These are phyloP conservation scores for Amphimallon solstitiale DNA, from an alignment of 2,888 invertebrate species.

Conservation along the genomic window DNA sequence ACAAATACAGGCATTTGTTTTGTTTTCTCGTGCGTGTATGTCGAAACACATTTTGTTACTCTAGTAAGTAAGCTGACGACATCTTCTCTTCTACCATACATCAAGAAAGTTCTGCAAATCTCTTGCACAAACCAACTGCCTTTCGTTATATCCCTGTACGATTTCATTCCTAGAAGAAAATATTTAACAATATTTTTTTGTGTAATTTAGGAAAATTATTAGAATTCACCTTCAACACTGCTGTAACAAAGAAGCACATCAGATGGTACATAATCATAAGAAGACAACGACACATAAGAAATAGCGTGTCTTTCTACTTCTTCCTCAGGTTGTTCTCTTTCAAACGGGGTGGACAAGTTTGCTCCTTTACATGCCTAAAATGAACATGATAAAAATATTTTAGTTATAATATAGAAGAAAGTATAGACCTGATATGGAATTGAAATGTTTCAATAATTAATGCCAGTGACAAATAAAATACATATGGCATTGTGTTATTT, in stretches of 20 bases:
- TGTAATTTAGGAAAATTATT: neutral
- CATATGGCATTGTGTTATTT: no score
- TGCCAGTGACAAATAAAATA: no score
- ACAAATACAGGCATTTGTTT: slow-evolving; percentile 38
- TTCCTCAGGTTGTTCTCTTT: neutral
- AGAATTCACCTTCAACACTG: slow-evolving; percentile 33
- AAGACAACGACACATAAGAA: neutral
- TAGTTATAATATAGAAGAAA: no score
- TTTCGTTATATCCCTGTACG: slow-evolving; percentile 47
- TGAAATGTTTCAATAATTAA: no score
- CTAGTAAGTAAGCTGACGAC: slow-evolving; percentile 55
- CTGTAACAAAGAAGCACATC: slow-evolving; percentile 39
- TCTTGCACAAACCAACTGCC: slow-evolving; percentile 61
- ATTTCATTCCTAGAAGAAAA: slow-evolving; percentile 49
- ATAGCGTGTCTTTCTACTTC: neutral
- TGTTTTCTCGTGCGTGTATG: slow-evolving; percentile 35
- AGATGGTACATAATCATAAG: slow-evolving; percentile 4
- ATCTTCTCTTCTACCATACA: slow-evolving; percentile 57
- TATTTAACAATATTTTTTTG: neutral
- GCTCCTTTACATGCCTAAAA: slow-evolving; percentile 58
- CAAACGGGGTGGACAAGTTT: neutral
- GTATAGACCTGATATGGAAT: no score
- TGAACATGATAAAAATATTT: no score
- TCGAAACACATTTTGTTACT: slow-evolving; percentile 56
- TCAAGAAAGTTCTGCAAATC: slow-evolving; percentile 54